phyloP scores from a whole-genome alignment of 35 echinoderm and acorn worm species.

The Eucidaris tribuloides region DNA sequence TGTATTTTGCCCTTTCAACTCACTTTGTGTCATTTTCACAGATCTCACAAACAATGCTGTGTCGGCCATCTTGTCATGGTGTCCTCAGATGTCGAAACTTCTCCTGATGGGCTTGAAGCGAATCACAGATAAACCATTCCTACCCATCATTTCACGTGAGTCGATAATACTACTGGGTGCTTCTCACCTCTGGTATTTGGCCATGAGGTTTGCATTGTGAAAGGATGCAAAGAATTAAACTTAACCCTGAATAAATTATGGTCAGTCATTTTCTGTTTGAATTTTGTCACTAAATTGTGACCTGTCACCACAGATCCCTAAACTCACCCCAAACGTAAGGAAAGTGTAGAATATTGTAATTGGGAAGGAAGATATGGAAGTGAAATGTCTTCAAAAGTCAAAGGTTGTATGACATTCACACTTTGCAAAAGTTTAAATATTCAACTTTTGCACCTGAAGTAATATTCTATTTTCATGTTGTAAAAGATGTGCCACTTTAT shows the following conservation, averaged over 20 bases:
- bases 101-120: conserved; percentile 64
- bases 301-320: too few relatives aligned
- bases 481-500: too few relatives aligned
- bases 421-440: too few relatives aligned
- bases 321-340: too few relatives aligned
- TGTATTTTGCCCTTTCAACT: too few relatives aligned
- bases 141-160: conserved; percentile 87
- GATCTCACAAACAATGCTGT: conserved; percentile 72
- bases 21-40: conserved; percentile 13
- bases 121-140: conserved; percentile 88
- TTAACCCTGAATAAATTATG: not conserved
- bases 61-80: conserved; percentile 52
- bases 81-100: conserved; percentile 59
- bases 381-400: too few relatives aligned
- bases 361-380: too few relatives aligned
- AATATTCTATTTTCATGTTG: too few relatives aligned
- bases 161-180: not conserved
- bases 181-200: not conserved
- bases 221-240: not conserved
- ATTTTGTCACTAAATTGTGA: not conserved
- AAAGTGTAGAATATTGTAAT: too few relatives aligned
- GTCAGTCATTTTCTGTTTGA: not conserved
- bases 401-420: too few relatives aligned
- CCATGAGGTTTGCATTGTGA: not conserved
- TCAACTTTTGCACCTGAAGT: too few relatives aligned